Evolutionary conservation across 2,797 vertebrate species (phyloP).

Genomic region (Sphaeramia orbicularis): DNA sequence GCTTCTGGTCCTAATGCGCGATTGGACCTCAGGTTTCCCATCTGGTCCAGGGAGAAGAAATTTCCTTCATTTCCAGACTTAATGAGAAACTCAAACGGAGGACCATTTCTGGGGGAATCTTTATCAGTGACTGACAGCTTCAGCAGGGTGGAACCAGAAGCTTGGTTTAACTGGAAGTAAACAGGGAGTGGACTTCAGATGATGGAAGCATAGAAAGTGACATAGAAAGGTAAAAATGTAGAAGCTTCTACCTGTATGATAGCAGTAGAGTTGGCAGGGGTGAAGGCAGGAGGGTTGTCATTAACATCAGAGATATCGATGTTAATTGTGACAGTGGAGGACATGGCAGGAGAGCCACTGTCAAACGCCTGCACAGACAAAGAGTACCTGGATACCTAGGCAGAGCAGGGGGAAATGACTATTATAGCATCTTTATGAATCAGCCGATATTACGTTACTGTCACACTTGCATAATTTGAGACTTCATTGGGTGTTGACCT

Average conservation of each 20-base stretch:
- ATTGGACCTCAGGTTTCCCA: slow-evolving; percentile 85
- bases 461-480: slow-evolving; percentile 41
- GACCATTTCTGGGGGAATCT: slow-evolving; percentile 92
- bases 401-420: slow-evolving; percentile 10
- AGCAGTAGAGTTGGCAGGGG: slow-evolving; percentile 90
- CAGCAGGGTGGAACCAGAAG: slow-evolving; percentile 88
- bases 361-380: slow-evolving; percentile 95
- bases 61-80: slow-evolving; percentile 90
- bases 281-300: slow-evolving; percentile 94
- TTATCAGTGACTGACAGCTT: slow-evolving; percentile 91
- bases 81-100: slow-evolving; percentile 92
- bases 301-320: slow-evolving; percentile 97
- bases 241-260: slow-evolving; percentile 89
- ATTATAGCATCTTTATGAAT: slow-evolving; percentile 40
- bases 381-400: slow-evolving; percentile 92
- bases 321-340: slow-evolving; percentile 92
- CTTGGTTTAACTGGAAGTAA: slow-evolving; percentile 89
- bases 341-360: slow-evolving; percentile 92
- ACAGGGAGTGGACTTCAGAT: slow-evolving; percentile 5
- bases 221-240: background rate
- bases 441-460: slow-evolving; percentile 1
- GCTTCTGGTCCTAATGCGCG: slow-evolving; percentile 83
- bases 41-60: slow-evolving; percentile 89
- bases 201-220: background rate
- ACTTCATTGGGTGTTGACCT: slow-evolving; percentile 50